These are phyloP conservation scores for Cremastobaeus sp. DNA, from an alignment of 2,888 invertebrate species.

Conservation along the genomic window DNA sequence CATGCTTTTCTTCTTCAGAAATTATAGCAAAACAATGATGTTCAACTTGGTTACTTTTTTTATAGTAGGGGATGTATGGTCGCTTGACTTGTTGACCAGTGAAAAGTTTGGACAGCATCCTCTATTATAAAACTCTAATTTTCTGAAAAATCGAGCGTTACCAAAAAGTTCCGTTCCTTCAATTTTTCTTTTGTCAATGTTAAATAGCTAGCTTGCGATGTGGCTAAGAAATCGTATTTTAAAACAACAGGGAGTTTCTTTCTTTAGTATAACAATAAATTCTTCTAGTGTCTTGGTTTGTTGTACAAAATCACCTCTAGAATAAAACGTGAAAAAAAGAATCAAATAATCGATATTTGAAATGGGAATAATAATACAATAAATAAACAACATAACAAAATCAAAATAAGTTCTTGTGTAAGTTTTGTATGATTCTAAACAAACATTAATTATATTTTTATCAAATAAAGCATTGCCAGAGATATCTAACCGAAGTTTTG, in stretches of 20 bases:
- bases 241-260: slow-evolving; percentile 7
- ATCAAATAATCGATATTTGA: too few relatives aligned
- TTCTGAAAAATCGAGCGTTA: background rate
- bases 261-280: background rate
- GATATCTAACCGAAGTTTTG: too few relatives aligned
- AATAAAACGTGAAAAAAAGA: too few relatives aligned
- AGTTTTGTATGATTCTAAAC: too few relatives aligned
- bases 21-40: background rate
- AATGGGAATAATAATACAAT: background rate
- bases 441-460: too few relatives aligned
- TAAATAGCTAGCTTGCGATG: slow-evolving; percentile 6
- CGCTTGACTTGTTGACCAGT: slow-evolving; percentile 1
- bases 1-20: slow-evolving; percentile 10
- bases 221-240: slow-evolving; percentile 12
- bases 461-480: too few relatives aligned
- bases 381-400: background rate
- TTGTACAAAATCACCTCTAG: slow-evolving; percentile 9
- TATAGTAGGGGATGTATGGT: background rate
- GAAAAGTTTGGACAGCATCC: slow-evolving; percentile 4
- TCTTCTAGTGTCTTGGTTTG: slow-evolving; percentile 6
- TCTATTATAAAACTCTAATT: slow-evolving; percentile 2
- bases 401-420: too few relatives aligned
- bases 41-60: background rate
- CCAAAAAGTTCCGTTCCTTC: slow-evolving; percentile 2
- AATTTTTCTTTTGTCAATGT: slow-evolving; percentile 1